These are phyloP conservation scores for Todus mexicanus DNA, from an alignment of 2,797 vertebrate species.

Conservation along the genomic window DNA sequence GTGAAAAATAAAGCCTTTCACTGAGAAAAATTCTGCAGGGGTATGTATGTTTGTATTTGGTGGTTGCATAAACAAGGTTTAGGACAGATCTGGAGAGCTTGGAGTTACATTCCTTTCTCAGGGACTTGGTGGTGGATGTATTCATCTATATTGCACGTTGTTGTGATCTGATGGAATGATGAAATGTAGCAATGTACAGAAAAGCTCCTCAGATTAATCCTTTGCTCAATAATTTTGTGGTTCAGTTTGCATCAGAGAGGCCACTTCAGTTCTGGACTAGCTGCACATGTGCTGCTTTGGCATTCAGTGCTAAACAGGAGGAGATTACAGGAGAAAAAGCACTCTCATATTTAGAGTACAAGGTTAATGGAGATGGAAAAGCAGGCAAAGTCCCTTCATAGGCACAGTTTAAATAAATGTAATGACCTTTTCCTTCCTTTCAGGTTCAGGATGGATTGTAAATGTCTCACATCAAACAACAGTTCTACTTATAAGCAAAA, in stretches of 20 bases:
- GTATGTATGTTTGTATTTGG: fast-evolving
- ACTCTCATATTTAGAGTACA: background rate
- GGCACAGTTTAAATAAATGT: background rate
- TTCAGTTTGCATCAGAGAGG: background rate
- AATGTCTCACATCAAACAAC: background rate
- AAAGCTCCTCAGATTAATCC: background rate
- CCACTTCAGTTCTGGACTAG: background rate
- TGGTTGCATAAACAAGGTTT: background rate
- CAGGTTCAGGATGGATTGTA: background rate
- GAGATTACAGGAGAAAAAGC: background rate
- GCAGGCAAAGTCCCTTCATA: background rate
- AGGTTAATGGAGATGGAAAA: background rate
- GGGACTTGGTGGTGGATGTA: background rate
- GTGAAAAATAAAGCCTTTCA: conserved; percentile 14
- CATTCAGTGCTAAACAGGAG: background rate
- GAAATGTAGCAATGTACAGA: background rate
- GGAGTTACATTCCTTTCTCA: background rate
- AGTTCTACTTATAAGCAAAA: background rate
- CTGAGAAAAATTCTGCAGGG: background rate
- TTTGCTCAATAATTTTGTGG: background rate
- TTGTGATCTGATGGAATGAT: background rate
- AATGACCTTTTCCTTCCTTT: background rate
- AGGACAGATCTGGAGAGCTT: background rate
- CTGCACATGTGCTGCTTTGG: background rate
- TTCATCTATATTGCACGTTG: background rate